Conservation (phyloP, 2,888 invertebrate species). For the Sinodicranocentrus sp. region DNA sequence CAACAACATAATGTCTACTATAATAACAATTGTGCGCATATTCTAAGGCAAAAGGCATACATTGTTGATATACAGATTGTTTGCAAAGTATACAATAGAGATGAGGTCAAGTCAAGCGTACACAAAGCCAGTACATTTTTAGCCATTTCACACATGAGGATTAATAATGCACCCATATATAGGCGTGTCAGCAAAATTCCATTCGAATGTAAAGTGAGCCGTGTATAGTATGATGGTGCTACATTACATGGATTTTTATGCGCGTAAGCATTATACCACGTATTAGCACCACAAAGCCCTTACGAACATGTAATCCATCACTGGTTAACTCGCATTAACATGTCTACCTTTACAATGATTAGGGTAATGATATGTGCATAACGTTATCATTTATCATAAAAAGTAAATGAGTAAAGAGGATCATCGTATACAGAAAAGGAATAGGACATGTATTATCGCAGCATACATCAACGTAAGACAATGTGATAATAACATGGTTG, state of each 20-base stretch:
- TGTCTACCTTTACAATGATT: background rate
- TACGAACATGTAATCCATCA: background rate
- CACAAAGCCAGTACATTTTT: background rate
- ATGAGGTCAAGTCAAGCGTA: slow-evolving; percentile 11
- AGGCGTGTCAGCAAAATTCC: slow-evolving; percentile 60
- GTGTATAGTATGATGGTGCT: background rate
- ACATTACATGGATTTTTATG: background rate
- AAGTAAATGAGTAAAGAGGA: background rate
- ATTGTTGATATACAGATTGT: no score
- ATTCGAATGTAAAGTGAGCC: slow-evolving; percentile 39
- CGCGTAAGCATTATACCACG: background rate
- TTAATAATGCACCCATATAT: slow-evolving; percentile 41
- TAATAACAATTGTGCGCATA: slow-evolving; percentile 7
- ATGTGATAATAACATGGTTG: slow-evolving; percentile 39
- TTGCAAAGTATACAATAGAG: no score
- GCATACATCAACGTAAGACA: slow-evolving; percentile 24
- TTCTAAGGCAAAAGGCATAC: background rate
- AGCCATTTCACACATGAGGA: slow-evolving; percentile 42
- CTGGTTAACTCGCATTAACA: background rate
- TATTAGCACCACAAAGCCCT: background rate
- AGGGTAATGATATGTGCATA: slow-evolving; percentile 10
- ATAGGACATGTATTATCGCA: background rate
- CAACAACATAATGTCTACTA: background rate
- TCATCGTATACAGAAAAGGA: background rate
- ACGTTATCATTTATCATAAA: background rate